phyloP scores from a whole-genome alignment of 2,797 vertebrate species.

The Pseudochirops cupreus region DNA sequence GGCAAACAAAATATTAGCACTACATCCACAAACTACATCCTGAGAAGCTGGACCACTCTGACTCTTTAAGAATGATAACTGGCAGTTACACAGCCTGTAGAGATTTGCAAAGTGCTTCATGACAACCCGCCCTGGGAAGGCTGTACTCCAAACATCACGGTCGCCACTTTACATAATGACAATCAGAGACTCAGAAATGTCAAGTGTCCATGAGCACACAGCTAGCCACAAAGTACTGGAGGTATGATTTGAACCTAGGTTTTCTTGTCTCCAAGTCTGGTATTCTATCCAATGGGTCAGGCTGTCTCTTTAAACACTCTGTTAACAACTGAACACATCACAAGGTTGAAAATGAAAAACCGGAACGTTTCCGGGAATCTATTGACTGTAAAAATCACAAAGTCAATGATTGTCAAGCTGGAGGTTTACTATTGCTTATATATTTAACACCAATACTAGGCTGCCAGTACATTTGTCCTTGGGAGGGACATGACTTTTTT shows the following conservation, averaged over 20 bases:
- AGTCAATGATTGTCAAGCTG: constrained; percentile 41
- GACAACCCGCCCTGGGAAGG: background rate
- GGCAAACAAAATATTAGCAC: background rate
- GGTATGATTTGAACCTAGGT: background rate
- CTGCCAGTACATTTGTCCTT: constrained; percentile 61
- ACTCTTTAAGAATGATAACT: background rate
- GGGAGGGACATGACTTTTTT: background rate
- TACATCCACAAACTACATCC: background rate
- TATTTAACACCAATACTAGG: constrained; percentile 41
- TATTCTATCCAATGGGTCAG: background rate
- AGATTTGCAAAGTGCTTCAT: background rate
- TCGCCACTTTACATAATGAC: background rate
- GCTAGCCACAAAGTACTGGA: background rate
- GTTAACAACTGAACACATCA: constrained; percentile 10
- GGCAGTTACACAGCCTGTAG: background rate
- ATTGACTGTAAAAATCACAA: constrained; percentile 19
- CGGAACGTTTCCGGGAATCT: constrained; percentile 39
- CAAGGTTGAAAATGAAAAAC: constrained; percentile 33
- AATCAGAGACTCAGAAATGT: background rate
- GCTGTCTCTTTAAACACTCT: background rate
- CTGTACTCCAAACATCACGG: background rate
- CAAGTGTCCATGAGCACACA: background rate
- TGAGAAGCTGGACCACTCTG: background rate
- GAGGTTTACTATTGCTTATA: constrained; percentile 44
- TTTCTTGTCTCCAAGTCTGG: background rate